Base-by-base conservation (phyloP, 2,888 invertebrate genomes). In the Megastigmus dorsalis region DNA sequence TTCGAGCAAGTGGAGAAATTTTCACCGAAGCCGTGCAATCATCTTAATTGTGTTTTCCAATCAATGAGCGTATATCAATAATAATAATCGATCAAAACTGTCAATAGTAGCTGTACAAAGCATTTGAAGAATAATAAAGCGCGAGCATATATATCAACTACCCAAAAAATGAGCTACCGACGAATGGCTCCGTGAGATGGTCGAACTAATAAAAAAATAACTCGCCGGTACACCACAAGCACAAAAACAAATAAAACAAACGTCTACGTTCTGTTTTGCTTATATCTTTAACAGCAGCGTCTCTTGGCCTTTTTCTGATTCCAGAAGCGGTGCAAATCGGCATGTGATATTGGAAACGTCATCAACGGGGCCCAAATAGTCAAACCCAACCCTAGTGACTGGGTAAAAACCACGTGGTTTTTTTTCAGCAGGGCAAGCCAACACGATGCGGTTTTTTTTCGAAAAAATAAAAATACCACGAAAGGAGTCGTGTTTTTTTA, bases 221-320 rank as follows among this genome's bases (percentile, higher is more conserved):
- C 13, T 38, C 7, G 43, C 7, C 3, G 18, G 18, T 18, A 4
- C 10, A 4, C 13, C 7, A 18, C 7, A 1, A 43, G 18, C 43
- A 4, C 10, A 4, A 10, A 7, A 38, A 15, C 10, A 43, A 2
- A 3, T 15, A 43, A 2, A 38, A 9, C 38, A 38, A n/a, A 10
- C 23, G 26, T 13, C 9, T n/a, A n/a, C 52, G 26, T 2, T 33
- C n/a, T n/a, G 10, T 48, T 33, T 26, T 15, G 9, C 10, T 13
- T 30, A 33, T 55, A 36, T 59, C 33, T 36, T 23, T 60, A 67
- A 62, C 45, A 43, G 38, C 36, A 23, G 41, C 55, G 45, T 38
- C 41, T 38, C 20, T 63, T 48, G 71, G 38, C 15, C 15, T 57
- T 74, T 76, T 69, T 74, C 20, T 74, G 74, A 62, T 76, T 77